A percentile compares a stretch with the other conserved stretches of the same genome.
Conservation (phyloP, 2,888 invertebrate species). For the Patella caerulea region DNA sequence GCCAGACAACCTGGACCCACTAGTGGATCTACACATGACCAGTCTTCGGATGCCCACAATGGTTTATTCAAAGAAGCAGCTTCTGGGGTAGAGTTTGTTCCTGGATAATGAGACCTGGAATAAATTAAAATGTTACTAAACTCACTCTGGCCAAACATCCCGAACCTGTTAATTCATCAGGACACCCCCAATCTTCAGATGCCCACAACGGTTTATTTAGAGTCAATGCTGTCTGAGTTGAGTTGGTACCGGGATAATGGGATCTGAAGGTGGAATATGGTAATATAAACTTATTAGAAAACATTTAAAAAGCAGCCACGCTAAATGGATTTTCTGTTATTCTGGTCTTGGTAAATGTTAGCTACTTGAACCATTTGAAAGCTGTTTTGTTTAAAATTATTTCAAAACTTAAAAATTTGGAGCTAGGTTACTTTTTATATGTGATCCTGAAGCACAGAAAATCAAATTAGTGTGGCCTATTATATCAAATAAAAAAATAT, state of each 20-base stretch:
- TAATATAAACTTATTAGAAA: too few species aligned
- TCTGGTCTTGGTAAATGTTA: too few species aligned
- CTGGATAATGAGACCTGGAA: constrained; percentile 61
- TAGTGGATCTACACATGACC: constrained; percentile 67
- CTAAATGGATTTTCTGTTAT: too few species aligned
- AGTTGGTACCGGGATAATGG: constrained; percentile 62
- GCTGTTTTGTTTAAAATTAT: too few species aligned
- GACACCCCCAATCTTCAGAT: constrained; percentile 71
- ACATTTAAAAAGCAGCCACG: too few species aligned
- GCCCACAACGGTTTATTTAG: constrained; percentile 68
- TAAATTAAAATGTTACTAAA: background rate
- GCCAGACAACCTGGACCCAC: constrained; percentile 71
- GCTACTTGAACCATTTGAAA: too few species aligned
- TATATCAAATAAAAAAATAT: too few species aligned
- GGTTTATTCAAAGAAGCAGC: constrained; percentile 59
- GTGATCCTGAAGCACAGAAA: too few species aligned
- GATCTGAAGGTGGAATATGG: constrained; percentile 34
- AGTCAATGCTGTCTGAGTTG: constrained; percentile 45
- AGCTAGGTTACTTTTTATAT: too few species aligned
- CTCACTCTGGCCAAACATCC: constrained; percentile 71
- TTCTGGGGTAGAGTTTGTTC: constrained; percentile 44
- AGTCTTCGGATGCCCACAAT: constrained; percentile 72
- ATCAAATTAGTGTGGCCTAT: too few species aligned
- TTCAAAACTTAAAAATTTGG: too few species aligned
- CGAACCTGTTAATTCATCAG: constrained; percentile 66